Evolutionary conservation across 2,113 vertebrate genomes (phyloP), one percentile per base, ranked within the genome.

Genomic region (Ornithorhynchus anatinus): DNA sequence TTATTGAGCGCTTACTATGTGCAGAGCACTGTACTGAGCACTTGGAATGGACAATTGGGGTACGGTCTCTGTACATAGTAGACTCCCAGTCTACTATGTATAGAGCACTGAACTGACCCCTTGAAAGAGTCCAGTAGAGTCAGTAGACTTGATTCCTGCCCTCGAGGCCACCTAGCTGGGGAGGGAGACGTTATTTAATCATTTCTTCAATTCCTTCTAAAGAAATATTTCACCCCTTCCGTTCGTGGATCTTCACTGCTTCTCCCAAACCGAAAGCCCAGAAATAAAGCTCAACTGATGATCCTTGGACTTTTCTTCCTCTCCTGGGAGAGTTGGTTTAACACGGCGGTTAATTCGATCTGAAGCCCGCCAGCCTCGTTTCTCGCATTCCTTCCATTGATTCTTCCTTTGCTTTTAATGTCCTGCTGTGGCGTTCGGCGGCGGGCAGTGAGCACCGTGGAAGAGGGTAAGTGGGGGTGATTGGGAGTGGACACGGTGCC

Each of bases 401-500:
- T 27, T 51, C 54, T 57, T 56, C 60, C 81, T 93, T 56, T 77
- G 4, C 87, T 89, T 89, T 75, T 48, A 58, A 75, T 66, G 80
- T 71, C 75, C 80, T 86, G 72, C 62, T 84, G n/a, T n/a, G n/a
- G 88, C 83, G 67, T 77, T 59, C 89, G 67, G 54, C 59, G 58
- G 50, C 50, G 84, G 57, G 35, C 90, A 99, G 97, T 94, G 80
- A 96, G 94, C 89, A 94, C 95, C 47, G 94, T 96, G 73, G 96
- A 96, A 72, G 96, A 99, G 95, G 98, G 98, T 99, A 93, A 93
- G 94, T 80, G 52, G 45, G 29, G 1, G 0, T 43, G 35, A 38
- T 62, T 62, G 13, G 33, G 20, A 19, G 16, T 44, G 31, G 38
- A 2, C 20, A 20, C 43, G 22, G 51, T 33, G 10, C 60, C 25